Base-by-base conservation (phyloP, 2,797 vertebrate species). In the Otolemur crassicaudatus region DNA sequence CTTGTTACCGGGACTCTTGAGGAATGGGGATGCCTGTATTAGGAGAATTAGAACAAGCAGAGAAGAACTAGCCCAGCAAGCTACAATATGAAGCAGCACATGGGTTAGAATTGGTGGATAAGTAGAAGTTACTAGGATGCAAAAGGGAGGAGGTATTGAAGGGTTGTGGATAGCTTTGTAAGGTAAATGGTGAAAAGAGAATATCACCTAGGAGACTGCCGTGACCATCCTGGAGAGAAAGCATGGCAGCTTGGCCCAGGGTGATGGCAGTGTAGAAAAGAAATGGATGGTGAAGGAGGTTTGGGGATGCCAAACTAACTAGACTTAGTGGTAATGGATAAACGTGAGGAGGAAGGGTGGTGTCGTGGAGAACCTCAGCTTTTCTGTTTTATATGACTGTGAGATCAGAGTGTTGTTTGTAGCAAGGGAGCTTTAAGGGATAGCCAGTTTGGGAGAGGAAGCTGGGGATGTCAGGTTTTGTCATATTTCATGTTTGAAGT, bases 1-100 rank as follows among this genome's bases (percentile, higher is more conserved):
- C 10, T 82, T 83, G 43, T 63, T 81, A 65, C 91, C 58, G 87
- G 60, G 86, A 61, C 27, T 87, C 79, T 85, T 85, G 29, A 95
- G 60, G 43, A 81, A 79, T 53, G 67, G 11, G 13, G 14, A 69
- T 34, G 63, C 37, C 37, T 19, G 11, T 31, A 67, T 22, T 46
- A 31, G 23, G 53, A 92, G 58, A 96, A 88, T 83, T 72, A 37
- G 31, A 63, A 56, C 46, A 65, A 73, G 56, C 75, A 85, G 12
- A 91, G 61, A 87, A 94, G 93, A 73, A 46, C 3, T 69, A 70
- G 58, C 23, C 23, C 40, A 25, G 13, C 11, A 82, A 93, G 25
- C 87, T 34, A 91, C 40, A 16, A 72, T 76, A 49, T 2, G 46
- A 40, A 70, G n/a, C 17, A 11, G 37, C 73, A 82, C 70, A 58